Base-by-base conservation (phyloP, 53 echinoderm and acorn worm genomes). In the Stichopus horrens region DNA sequence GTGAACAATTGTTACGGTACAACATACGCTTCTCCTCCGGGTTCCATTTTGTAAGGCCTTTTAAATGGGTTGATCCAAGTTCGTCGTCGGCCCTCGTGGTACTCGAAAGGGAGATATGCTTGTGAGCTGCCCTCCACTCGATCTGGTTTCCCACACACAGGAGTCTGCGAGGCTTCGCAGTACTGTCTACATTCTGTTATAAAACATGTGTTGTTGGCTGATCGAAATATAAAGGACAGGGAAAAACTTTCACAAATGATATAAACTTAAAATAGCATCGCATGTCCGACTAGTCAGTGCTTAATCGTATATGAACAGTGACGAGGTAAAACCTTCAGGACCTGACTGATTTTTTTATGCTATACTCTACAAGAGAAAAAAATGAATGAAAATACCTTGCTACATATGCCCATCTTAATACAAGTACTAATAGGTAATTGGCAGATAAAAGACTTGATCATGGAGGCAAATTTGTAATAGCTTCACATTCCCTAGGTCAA, bases 1-100 rank as follows among this genome's bases (percentile, higher is more conserved):
- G 0, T 37, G 37, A 37, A 37, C 37, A 37, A 37, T 37, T 37
- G 37, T 0, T 37, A 2, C 37, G 37, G 37, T 37, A 37, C 18
- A 81, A 91, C 96, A 88, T 91, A 96, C 96, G 87, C 81, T 51
- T 91, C 96, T 23, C 88, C 89, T 87, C 90, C 89, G 59, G 91
- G 96, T 18, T 93, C 93, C 80, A 94, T 94, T 60, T 95, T 95
- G 91, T 96, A 96, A 21, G 96, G 92, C 55, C 96, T 86, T 20
- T 94, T 87, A 95, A 95, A 96, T 53, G 96, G 96, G 67, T 96
- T 95, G 5, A 91, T 92, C 96, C 96, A 96, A 10, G 96, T 92
- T n/a, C 91, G 92, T 85, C 94, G 95, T n/a, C 92, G 88, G 37
- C 93, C 93, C 6, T 93, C 94, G 6, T 90, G 18, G 77, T 93